Evolutionary conservation across 2,113 vertebrate species (phyloP).

Genomic region (Micronisus gabar): DNA sequence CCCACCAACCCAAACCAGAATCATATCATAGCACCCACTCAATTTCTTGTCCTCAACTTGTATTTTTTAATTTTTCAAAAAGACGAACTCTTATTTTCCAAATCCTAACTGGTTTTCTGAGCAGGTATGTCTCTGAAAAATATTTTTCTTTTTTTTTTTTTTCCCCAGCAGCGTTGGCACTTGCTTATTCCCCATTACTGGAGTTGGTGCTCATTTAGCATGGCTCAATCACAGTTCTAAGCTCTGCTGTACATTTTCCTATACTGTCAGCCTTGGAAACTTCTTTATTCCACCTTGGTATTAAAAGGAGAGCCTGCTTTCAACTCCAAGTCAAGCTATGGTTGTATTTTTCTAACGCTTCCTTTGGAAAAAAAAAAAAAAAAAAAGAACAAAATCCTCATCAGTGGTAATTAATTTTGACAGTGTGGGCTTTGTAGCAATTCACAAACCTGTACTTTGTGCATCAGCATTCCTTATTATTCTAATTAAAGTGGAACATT

Average conservation of each 20-base stretch:
- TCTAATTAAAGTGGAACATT: slow-evolving; percentile 84
- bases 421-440: slow-evolving; percentile 71
- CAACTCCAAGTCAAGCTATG: slow-evolving; percentile 57
- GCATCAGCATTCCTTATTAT: slow-evolving; percentile 81
- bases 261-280: not conserved
- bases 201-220: not conserved
- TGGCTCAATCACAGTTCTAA: slow-evolving; percentile 13
- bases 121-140: not conserved
- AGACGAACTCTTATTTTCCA: not conserved
- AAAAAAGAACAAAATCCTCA: slow-evolving; percentile 63
- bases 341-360: slow-evolving; percentile 60
- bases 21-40: not conserved
- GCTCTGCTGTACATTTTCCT: slow-evolving; percentile 2
- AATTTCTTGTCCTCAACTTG: not conserved
- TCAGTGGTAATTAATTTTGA: slow-evolving; percentile 78
- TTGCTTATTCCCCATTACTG: not conserved
- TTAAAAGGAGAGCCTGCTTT: slow-evolving; percentile 39
- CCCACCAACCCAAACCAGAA: not conserved
- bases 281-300: slow-evolving; percentile 48
- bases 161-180: not conserved
- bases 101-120: not conserved
- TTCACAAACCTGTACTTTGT: slow-evolving; percentile 83
- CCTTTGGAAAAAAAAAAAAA: slow-evolving; percentile 36
- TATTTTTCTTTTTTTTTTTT: not conserved
- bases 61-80: not conserved